Percentiles rank a stretch among this genome's conserved stretches.
phyloP scores from a whole-genome alignment of 1,140 invertebrate genomes.

The Semibalanus balanoides region DNA sequence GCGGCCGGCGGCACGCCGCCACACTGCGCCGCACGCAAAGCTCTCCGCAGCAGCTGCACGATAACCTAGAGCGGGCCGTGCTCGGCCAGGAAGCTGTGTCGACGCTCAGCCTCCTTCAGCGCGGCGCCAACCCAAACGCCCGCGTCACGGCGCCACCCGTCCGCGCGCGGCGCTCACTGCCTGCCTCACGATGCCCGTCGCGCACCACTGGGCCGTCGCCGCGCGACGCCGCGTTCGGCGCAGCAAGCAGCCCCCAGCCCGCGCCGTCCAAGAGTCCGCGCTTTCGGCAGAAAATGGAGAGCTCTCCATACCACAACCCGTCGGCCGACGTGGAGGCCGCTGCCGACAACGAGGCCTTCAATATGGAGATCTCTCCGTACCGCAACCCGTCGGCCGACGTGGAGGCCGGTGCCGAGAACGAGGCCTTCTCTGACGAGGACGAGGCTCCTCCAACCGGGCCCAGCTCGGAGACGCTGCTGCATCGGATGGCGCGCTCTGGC shows the following conservation, averaged over 20 bases:
- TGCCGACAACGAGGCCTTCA: background rate
- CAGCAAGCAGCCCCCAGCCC: no score
- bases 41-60: background rate
- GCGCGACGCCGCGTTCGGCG: no score
- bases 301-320: no score
- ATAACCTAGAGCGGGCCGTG: background rate
- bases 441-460: background rate
- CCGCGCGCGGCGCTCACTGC: background rate
- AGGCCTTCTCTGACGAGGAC: no score
- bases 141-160: background rate
- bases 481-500: background rate
- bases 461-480: background rate
- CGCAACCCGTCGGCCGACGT: background rate
- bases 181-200: background rate
- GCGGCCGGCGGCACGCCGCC: no score
- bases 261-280: no score
- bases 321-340: background rate
- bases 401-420: background rate
- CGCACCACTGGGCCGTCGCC: no score
- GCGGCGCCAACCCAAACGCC: background rate
- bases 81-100: background rate
- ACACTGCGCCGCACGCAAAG: background rate
- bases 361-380: no score
- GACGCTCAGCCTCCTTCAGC: background rate
- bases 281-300: no score